Base-by-base conservation (phyloP, 2,888 invertebrate genomes). In the Drosophila buzzatii region DNA sequence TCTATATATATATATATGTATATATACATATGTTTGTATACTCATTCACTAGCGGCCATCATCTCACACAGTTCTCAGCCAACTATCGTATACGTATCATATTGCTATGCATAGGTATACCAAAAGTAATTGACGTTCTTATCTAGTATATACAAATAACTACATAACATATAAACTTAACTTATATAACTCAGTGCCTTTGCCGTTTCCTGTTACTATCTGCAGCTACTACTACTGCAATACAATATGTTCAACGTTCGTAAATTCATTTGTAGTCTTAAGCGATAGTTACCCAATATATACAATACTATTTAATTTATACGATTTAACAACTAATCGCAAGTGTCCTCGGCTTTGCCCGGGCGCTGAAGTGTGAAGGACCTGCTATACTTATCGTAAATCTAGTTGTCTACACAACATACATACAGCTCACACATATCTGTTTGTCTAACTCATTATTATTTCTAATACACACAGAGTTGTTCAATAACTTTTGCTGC, bases 71-170 rank as follows among this genome's bases (percentile, higher is more conserved):
- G 37, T 41, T 57, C 61, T 58, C 60, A 74, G 62, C 52, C 53
- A 74, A 64, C 49, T 62, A 68, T 64, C 70, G 63, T 53, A 78
- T 63, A 76, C 76, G 58, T 64, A 62, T 64, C 76, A 79, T 57
- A 68, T 56, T 81, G 75, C 72, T 71, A 81, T 78, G 76, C 64
- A 74, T 80, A 81, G 69, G 76, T 82, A 76, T 81, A 72, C 61
- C 65, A 81, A 79, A 81, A 79, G 69, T 82, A 76, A 82, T 80
- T 82, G 76, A 76, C 76, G 84, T 81, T 81, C 57, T 70, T 58
- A 69, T 56, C 64, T 73, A 78, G 79, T 66, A 73, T 51, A 56
- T 63, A 61, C 58, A 63, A 35, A 35, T 58, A 56, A 51, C 63
- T 52, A 72, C 44, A 39, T 41, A 41, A 35, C 12, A 39, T 52